Conservation (phyloP, 2,888 invertebrate species). For the Blastobasis lacticolella region DNA sequence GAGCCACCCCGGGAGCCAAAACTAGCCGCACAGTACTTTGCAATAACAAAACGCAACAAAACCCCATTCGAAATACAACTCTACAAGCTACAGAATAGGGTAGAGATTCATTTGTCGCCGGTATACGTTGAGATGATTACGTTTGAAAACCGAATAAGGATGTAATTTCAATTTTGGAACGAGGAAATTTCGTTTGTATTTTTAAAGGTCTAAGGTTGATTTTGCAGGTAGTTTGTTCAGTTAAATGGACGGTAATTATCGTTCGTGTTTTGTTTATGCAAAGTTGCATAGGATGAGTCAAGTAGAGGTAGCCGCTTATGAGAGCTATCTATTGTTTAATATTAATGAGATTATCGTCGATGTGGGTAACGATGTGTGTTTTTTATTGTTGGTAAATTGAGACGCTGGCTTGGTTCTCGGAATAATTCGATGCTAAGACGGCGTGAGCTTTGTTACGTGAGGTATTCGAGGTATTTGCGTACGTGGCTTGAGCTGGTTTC, state of each 20-base stretch:
- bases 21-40: constrained; percentile 55
- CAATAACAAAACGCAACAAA: constrained; percentile 15
- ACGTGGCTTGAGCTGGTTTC: no score
- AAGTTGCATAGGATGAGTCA: constrained; percentile 47
- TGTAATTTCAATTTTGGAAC: constrained; percentile 8
- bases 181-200: no score
- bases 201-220: constrained; percentile 14
- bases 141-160: constrained; percentile 2
- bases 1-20: constrained; percentile 69
- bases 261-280: constrained; percentile 40
- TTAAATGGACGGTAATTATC: constrained; percentile 28
- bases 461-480: no score
- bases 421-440: no score
- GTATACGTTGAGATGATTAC: neutral
- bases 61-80: constrained; percentile 14
- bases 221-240: constrained; percentile 8
- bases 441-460: no score
- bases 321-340: constrained; percentile 41
- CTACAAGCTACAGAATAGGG: constrained; percentile 7
- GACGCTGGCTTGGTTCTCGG: no score
- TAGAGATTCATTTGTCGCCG: neutral
- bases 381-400: no score
- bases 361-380: constrained; percentile 8
- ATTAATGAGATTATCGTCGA: constrained; percentile 34
- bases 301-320: constrained; percentile 47